Base-by-base conservation (phyloP, 2,888 invertebrate genomes). In the Temnothorax unifasciatus region DNA sequence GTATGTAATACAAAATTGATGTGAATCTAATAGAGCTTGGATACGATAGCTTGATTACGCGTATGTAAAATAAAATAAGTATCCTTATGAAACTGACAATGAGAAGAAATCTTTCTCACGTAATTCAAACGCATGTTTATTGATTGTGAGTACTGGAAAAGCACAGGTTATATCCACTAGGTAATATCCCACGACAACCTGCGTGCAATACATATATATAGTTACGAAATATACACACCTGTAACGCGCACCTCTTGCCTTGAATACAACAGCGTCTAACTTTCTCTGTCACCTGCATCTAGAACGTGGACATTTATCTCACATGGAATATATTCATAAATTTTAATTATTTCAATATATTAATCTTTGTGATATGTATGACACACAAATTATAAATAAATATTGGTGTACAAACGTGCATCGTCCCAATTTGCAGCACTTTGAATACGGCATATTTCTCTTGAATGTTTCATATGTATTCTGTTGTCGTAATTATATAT, bases 191-290 rank as follows among this genome's bases (percentile, higher is more conserved):
- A 54, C 64, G 76, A 77, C 41, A 64, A 29, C 66, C 52, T 66
- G 41, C 54, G 66, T 66, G 41, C 54, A 76, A 75, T 47, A 18
- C n/a, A 18, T 34, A 34, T 34, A 34, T 34, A 34, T 77, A 29
- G 66, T 77, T 77, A 66, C 54, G 77, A 77, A 77, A 77, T 54
- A 13, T 41, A 52, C 41, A 77, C 77, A 76, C 64, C 76, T 76
- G 64, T 76, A 75, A 18, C 63, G 38, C 57, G 25, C 63, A 82
- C 41, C 74, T 73, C 74, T 73, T 75, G 76, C 76, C 77, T 66
- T 77, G 66, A 13, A 77, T 77, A 54, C 29, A 29, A 44, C 59
- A n/a, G 25, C 15, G 41, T 77, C 68, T 77, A 77, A 77, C 77
- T 77, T 77, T 77, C 77, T 68, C 68, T 77, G 54, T 68, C 68